phyloP scores from a whole-genome alignment of 1,140 invertebrate genomes.

The Micrasema minimum region DNA sequence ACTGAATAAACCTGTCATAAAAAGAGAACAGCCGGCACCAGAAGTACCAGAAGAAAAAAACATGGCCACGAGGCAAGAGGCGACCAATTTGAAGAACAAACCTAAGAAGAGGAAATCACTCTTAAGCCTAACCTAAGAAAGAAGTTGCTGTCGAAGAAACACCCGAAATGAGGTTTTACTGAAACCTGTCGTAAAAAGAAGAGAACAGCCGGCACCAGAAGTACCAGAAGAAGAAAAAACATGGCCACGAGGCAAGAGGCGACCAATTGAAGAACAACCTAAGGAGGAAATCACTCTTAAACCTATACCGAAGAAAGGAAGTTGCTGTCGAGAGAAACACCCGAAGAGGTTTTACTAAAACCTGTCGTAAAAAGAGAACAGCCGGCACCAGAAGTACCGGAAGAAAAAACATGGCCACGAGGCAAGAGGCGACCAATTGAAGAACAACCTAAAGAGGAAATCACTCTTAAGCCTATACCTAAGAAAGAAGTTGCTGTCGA shows the following conservation, averaged over 20 bases:
- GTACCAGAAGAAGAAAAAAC: conserved; percentile 54
- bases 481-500: conserved; percentile 55
- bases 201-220: no score
- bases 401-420: conserved; percentile 58
- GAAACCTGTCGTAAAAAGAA: no score
- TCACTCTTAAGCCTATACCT: conserved; percentile 63
- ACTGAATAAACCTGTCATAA: no score
- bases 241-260: conserved; percentile 32
- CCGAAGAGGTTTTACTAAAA: conserved; percentile 61
- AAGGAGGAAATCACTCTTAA: conserved; percentile 59
- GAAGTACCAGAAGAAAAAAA: conserved; percentile 55
- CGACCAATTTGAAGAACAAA: conserved; percentile 58
- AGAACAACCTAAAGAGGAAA: conserved; percentile 56
- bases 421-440: conserved; percentile 58
- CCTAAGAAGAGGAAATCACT: conserved; percentile 56
- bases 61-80: conserved; percentile 56
- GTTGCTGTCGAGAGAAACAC: conserved; percentile 54
- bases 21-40: conserved; percentile 57
- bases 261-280: conserved; percentile 53
- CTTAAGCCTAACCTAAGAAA: conserved; percentile 49
- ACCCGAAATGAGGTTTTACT: no score
- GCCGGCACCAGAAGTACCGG: conserved; percentile 51
- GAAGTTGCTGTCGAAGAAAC: conserved; percentile 57
- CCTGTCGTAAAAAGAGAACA: conserved; percentile 59
- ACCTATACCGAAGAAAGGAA: conserved; percentile 58